A percentile compares a stretch with the other conserved stretches of the same genome.
phyloP scores from a whole-genome alignment of 2,888 invertebrate genomes.

The Acronicta leporina region DNA sequence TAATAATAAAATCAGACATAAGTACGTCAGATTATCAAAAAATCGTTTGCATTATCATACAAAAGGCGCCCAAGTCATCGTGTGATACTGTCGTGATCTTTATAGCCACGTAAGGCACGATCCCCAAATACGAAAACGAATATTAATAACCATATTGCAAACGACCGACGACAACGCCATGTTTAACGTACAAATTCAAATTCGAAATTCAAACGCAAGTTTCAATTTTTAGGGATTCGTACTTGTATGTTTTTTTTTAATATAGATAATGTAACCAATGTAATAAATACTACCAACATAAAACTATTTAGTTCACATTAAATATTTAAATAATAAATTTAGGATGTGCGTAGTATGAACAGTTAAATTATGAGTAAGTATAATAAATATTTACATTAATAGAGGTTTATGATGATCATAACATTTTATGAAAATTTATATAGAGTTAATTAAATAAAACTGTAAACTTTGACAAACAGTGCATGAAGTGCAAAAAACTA shows the following conservation, averaged over 20 bases:
- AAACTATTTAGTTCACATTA: neutral
- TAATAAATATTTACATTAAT: constrained; percentile 1
- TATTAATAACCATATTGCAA: constrained; percentile 9
- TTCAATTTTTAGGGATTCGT: neutral
- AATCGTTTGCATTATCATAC: constrained; percentile 50
- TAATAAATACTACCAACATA: neutral
- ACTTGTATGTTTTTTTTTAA: no score
- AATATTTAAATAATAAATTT: neutral
- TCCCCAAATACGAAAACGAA: constrained; percentile 40
- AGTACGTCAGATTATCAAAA: constrained; percentile 27
- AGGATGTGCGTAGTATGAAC: neutral
- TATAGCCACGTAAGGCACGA: constrained; percentile 39
- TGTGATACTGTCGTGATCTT: constrained; percentile 47
- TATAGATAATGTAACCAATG: neutral
- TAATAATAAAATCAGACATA: constrained; percentile 39
- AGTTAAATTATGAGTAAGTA: neutral
- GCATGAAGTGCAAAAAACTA: neutral
- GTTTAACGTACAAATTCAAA: neutral
- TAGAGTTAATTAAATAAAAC: neutral
- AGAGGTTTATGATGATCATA: neutral
- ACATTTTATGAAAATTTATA: neutral
- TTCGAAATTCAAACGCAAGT: neutral
- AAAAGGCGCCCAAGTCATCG: constrained; percentile 49
- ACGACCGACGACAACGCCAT: neutral
- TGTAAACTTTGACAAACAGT: neutral